Conservation (phyloP, 2,888 invertebrate species). For the Phengaris arion region DNA sequence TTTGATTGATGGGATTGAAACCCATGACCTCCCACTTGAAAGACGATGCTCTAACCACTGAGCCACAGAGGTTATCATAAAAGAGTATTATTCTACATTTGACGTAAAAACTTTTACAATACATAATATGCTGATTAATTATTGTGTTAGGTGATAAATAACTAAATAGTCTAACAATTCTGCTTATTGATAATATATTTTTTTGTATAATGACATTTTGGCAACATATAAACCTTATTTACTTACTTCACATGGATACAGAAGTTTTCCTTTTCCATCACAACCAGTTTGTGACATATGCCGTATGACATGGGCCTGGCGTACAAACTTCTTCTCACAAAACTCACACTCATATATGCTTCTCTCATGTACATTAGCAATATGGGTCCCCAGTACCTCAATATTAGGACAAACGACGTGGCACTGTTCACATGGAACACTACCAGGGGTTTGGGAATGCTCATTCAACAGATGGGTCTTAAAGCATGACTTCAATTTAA, state of each 20-base stretch:
- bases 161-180: too few relatives aligned
- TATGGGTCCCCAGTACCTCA: constrained; percentile 82
- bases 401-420: constrained; percentile 82
- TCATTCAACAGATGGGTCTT: constrained; percentile 83
- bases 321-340: constrained; percentile 85
- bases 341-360: constrained; percentile 80
- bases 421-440: constrained; percentile 83
- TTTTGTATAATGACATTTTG: neutral
- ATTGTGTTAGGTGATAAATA: too few relatives aligned
- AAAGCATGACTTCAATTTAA: constrained; percentile 83
- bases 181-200: too few relatives aligned
- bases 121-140: too few relatives aligned
- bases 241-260: constrained; percentile 63
- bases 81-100: too few relatives aligned
- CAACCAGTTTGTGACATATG: constrained; percentile 85
- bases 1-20: too few relatives aligned
- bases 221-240: constrained; percentile 1
- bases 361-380: constrained; percentile 80
- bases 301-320: constrained; percentile 86
- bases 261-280: constrained; percentile 66
- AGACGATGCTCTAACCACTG: too few relatives aligned
- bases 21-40: too few relatives aligned
- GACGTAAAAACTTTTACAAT: too few relatives aligned
- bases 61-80: too few relatives aligned
- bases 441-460: constrained; percentile 81